Evolutionary conservation across 2,113 vertebrate species (phyloP).

Genomic region (Alligator sinensis): DNA sequence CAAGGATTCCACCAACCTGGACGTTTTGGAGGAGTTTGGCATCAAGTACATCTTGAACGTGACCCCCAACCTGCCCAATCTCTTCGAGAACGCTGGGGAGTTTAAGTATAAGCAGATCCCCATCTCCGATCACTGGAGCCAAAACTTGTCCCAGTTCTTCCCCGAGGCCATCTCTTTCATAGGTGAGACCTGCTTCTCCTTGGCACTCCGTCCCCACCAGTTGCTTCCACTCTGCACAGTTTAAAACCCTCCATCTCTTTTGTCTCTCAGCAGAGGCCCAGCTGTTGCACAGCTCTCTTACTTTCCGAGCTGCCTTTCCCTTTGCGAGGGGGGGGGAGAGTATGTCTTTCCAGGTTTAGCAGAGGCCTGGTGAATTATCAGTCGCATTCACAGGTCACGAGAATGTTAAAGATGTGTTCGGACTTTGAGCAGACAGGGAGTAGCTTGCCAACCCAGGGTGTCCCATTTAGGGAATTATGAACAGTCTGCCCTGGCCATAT

Average conservation of each 20-base stretch:
- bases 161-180: conserved; percentile 98
- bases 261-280: not conserved
- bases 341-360: not conserved
- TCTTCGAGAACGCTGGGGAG: conserved; percentile 96
- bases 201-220: not conserved
- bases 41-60: conserved; percentile 99
- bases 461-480: not conserved
- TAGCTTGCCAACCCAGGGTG: too few relatives aligned
- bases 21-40: conserved; percentile 96
- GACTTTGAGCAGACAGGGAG: too few relatives aligned
- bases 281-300: not conserved
- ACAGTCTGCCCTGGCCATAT: not conserved
- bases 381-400: not conserved
- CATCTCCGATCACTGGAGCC: conserved; percentile 99
- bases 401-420: too few relatives aligned
- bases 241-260: not conserved
- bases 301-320: not conserved
- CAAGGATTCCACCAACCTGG: conserved; percentile 98
- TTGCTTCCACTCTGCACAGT: not conserved
- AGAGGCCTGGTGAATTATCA: not conserved
- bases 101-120: conserved; percentile 99
- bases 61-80: conserved; percentile 97
- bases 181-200: conserved; percentile 82
- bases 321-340: not conserved
- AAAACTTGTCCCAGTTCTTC: conserved; percentile 98